These are phyloP conservation scores for Scomber scombrus DNA, from an alignment of 2,113 vertebrate species.

Conservation along the genomic window DNA sequence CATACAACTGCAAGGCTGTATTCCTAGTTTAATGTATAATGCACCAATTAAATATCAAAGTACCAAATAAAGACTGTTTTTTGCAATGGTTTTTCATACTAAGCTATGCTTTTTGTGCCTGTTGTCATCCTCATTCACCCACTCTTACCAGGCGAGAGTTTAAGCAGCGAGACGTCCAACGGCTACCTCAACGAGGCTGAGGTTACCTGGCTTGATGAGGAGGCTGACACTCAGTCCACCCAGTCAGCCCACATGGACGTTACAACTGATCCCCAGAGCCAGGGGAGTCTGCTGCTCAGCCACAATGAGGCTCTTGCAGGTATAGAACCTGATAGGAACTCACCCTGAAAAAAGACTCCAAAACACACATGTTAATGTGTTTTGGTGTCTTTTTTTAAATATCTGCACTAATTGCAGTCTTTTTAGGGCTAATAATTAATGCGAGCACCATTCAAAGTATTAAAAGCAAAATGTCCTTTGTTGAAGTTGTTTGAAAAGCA, in stretches of 20 bases:
- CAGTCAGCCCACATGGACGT: slow-evolving; percentile 84
- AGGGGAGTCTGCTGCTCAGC: slow-evolving; percentile 90
- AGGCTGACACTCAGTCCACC: slow-evolving; percentile 86
- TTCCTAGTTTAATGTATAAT: neutral
- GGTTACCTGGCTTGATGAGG: slow-evolving; percentile 91
- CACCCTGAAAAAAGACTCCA: too few relatives aligned
- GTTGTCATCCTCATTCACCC: neutral
- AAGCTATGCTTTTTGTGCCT: neutral
- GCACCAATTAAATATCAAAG: neutral
- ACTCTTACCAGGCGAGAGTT: slow-evolving; percentile 88
- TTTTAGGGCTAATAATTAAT: neutral
- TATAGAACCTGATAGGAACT: slow-evolving; percentile 64
- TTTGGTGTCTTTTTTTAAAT: neutral
- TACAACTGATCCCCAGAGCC: slow-evolving; percentile 84
- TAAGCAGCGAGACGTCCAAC: slow-evolving; percentile 90
- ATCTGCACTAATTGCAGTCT: too few relatives aligned
- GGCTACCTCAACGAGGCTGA: slow-evolving; percentile 89
- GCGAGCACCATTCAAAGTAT: neutral
- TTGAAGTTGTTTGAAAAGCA: neutral
- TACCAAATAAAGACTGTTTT: neutral
- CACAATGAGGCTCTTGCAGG: slow-evolving; percentile 90
- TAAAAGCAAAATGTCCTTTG: neutral
- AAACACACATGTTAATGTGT: neutral
- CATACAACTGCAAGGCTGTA: too few relatives aligned
- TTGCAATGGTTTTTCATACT: neutral